Evolutionary conservation across 2,113 vertebrate species (phyloP).

Genomic region (Danio rerio): GRCz12tu NC_133184.1:12926501-12927000

Average conservation of each 20-base stretch:
- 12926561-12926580: slow-evolving; percentile 13
- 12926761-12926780: not conserved
- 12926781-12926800: not conserved
- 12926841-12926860: not conserved
- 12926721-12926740: not conserved
- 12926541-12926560: slow-evolving; percentile 9
- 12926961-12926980: no score
- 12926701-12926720: slow-evolving; percentile 5
- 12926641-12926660: not conserved
- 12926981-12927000: no score
- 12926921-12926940: no score
- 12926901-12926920: no score
- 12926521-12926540: slow-evolving; percentile 5
- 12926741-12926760: not conserved
- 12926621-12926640: slow-evolving; percentile 11
- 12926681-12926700: slow-evolving; percentile 11
- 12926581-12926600: slow-evolving; percentile 24
- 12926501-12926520: not conserved
- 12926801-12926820: not conserved
- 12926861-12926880: not conserved
- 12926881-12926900: no score
- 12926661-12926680: slow-evolving; percentile 8
- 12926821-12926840: not conserved
- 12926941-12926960: no score
- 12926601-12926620: slow-evolving; percentile 20